A percentile compares a stretch with the other conserved stretches of the same genome.
phyloP scores from a whole-genome alignment of 2,888 invertebrate genomes.

The Pinctada fucata region DNA sequence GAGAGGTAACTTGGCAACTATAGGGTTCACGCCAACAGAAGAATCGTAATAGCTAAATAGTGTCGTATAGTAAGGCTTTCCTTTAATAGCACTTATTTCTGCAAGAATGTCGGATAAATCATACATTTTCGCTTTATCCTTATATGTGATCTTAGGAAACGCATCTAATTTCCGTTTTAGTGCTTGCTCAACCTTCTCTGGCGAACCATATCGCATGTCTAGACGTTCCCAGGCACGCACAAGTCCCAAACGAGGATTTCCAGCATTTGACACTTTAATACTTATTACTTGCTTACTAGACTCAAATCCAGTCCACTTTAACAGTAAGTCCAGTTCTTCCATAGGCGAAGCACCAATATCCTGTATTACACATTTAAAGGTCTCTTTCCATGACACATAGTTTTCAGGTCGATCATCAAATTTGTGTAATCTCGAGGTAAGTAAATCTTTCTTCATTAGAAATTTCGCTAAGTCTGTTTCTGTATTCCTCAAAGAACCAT shows the following conservation, averaged over 20 bases:
- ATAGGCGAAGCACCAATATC: constrained; percentile 6
- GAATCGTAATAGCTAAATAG: constrained; percentile 22
- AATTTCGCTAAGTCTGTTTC: constrained; percentile 2
- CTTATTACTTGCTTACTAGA: too few species aligned
- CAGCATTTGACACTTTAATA: constrained; percentile 13
- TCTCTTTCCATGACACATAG: constrained; percentile 22
- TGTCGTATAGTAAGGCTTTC: constrained; percentile 18
- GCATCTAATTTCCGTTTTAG: constrained; percentile 15
- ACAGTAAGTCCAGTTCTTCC: constrained; percentile 10
- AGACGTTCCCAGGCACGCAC: constrained; percentile 10
- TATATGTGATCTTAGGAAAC: constrained; percentile 20
- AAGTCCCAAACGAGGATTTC: not conserved
- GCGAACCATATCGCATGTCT: constrained; percentile 20
- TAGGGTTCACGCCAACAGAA: constrained; percentile 14
- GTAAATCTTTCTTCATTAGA: constrained; percentile 16
- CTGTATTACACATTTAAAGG: constrained; percentile 10
- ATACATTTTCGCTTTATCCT: constrained; percentile 24
- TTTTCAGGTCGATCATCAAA: constrained; percentile 20
- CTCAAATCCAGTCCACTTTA: not conserved
- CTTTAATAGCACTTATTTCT: constrained; percentile 22
- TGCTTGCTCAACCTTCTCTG: constrained; percentile 15
- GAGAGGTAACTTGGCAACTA: constrained; percentile 18
- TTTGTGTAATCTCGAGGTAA: constrained; percentile 2
- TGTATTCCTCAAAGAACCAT: not conserved
- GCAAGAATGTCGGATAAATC: constrained; percentile 9